These are phyloP conservation scores for Monochamus saltuarius DNA, from an alignment of 1,140 invertebrate genomes.

Conservation along the genomic window DNA sequence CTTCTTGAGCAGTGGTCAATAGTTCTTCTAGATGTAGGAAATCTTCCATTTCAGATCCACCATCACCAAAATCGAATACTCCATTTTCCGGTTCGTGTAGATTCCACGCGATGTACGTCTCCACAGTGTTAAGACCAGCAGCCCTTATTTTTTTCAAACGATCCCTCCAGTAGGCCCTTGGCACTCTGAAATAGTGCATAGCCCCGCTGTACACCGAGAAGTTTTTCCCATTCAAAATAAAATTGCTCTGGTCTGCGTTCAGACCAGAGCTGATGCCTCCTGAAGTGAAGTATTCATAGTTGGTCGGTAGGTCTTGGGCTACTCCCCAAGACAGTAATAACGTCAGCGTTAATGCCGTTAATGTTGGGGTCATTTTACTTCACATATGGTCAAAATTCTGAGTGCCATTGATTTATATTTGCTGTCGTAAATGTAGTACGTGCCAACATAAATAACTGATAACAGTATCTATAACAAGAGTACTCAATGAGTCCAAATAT, in stretches of 20 bases:
- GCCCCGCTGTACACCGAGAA: constrained; percentile 62
- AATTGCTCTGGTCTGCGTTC: constrained; percentile 31
- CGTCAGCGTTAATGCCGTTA: too few relatives aligned
- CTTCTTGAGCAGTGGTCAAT: constrained; percentile 74
- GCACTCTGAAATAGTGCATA: constrained; percentile 89
- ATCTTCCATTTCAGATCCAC: constrained; percentile 72
- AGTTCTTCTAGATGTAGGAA: constrained; percentile 62
- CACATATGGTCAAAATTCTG: too few relatives aligned
- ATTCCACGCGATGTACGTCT: constrained; percentile 95
- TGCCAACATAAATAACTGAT: too few relatives aligned
- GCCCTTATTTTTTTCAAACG: constrained; percentile 73
- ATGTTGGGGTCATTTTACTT: too few relatives aligned
- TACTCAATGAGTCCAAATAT: too few relatives aligned
- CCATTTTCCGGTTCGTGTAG: constrained; percentile 71
- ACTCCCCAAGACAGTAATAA: background rate
- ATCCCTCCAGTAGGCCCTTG: constrained; percentile 57
- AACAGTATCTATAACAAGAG: too few relatives aligned
- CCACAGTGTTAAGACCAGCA: constrained; percentile 83
- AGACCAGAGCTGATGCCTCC: constrained; percentile 35
- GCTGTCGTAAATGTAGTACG: too few relatives aligned
- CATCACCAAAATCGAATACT: constrained; percentile 68
- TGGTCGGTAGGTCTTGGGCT: constrained; percentile 23
- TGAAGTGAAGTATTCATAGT: constrained; percentile 41
- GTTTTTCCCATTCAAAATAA: constrained; percentile 38
- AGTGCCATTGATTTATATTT: too few relatives aligned